Base-by-base conservation (phyloP, 2,888 invertebrate genomes). In the Saturnia japonica region DNA sequence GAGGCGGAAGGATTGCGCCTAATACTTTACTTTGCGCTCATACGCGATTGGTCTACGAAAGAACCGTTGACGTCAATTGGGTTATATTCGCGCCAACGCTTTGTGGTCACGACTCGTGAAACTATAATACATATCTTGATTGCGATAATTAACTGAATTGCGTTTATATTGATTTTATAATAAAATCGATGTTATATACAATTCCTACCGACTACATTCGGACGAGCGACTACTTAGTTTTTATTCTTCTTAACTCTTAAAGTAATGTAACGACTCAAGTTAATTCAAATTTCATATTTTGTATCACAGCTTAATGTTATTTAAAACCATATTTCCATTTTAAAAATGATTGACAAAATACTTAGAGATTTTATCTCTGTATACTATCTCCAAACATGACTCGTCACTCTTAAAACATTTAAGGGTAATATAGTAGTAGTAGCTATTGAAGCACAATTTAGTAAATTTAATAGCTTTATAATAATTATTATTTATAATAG, bases 401-500 rank as follows among this genome's bases (percentile, higher is more conserved):
- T 19, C 40, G n/a, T 40, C 8, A 8, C 40, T 40, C 19, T 40
- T 64, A 64, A n/a, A 40, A 28, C 28, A 54, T 51, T 9, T 12
- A 54, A 57, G 19, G 40, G 1, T 0, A 64, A 40, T 40, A 14
- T 62, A 64, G 64, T 40, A n/a, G 40, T 62, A 64, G 64, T 40
- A n/a, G 40, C 0, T 40, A 40, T 34, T 40, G n/a, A 64, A 64
- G 64, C 47, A 28, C 40, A 54, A 54, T 28, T 34, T 68, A 54
- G 40, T 68, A 54, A 43, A 68, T 14, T 54, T 34, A 47, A 16
- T 54, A 54, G n/a, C 43, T 68, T 51, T 68, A 40, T 68, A 47
- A 34, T 45, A 45, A 45, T 8, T 34, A 34, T 12, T 34, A 51
- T 9, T 22, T 43, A 40, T 40, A 64, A 64, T 64, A 64, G 64